Percentiles rank a stretch among this genome's conserved stretches.
phyloP scores from a whole-genome alignment of 2,113 vertebrate genomes.

The Ochotona princeps region DNA sequence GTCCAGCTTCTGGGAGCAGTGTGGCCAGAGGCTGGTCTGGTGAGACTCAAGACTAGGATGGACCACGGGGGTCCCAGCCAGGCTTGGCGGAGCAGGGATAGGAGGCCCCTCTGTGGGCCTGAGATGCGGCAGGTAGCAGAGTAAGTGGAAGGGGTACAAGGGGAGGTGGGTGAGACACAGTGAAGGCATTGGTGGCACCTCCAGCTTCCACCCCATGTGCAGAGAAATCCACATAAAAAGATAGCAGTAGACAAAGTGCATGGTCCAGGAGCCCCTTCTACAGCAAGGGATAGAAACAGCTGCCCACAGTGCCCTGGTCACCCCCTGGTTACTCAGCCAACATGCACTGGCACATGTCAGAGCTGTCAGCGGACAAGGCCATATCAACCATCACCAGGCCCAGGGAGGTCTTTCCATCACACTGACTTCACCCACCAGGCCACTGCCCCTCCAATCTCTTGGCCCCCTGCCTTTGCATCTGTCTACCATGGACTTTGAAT shows the following conservation, averaged over 20 bases:
- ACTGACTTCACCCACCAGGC: not conserved
- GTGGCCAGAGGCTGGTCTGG: not conserved
- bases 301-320: not conserved
- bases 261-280: not conserved
- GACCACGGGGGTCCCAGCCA: not conserved
- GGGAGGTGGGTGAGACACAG: not conserved
- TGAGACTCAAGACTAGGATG: not conserved
- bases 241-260: not conserved
- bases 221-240: not conserved
- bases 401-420: fast-evolving
- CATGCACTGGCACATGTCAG: not conserved
- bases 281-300: not conserved
- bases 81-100: not conserved
- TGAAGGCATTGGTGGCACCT: not conserved
- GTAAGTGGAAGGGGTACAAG: not conserved
- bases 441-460: not conserved
- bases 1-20: not conserved
- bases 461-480: not conserved
- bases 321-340: not conserved
- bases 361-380: not conserved
- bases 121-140: not conserved
- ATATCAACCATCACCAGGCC: not conserved
- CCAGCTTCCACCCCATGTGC: not conserved
- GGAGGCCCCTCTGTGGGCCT: not conserved
- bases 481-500: not conserved